These are phyloP conservation scores for Anaspis maculata DNA, from an alignment of 2,888 invertebrate species.

Conservation along the genomic window DNA sequence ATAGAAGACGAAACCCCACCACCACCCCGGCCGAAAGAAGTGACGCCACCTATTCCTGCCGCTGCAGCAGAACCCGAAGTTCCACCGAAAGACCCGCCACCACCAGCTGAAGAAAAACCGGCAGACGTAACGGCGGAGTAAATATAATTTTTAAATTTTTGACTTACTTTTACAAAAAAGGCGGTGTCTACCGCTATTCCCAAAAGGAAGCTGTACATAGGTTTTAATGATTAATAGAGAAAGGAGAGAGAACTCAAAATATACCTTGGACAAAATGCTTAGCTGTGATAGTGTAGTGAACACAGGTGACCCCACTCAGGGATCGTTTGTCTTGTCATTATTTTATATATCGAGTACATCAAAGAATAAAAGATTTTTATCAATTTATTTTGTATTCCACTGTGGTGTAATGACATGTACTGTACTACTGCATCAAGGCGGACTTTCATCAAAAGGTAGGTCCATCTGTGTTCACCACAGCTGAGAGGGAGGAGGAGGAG, in stretches of 20 bases:
- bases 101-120: slow-evolving; percentile 5
- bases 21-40: no score
- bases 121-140: no score
- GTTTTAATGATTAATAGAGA: no score
- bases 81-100: slow-evolving; percentile 1
- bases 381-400: slow-evolving; percentile 13
- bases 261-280: slow-evolving; percentile 19
- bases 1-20: slow-evolving; percentile 8
- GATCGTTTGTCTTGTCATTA: slow-evolving; percentile 20
- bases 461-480: slow-evolving; percentile 49
- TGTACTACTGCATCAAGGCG: no score
- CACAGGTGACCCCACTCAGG: slow-evolving; percentile 36
- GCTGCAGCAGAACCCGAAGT: slow-evolving; percentile 8
- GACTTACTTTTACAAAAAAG: no score
- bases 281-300: slow-evolving; percentile 42
- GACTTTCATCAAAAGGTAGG: slow-evolving; percentile 36
- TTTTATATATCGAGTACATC: slow-evolving; percentile 15
- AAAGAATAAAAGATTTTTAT: slow-evolving; percentile 18
- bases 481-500: slow-evolving; percentile 45
- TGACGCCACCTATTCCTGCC: slow-evolving; percentile 1
- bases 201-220: no score
- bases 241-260: no score
- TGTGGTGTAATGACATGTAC: slow-evolving; percentile 8
- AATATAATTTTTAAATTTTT: no score
- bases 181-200: no score